A percentile compares a stretch with the other conserved stretches of the same genome.
Conservation (phyloP, 2,888 invertebrate genomes). For the Microctonus hyperodae region DNA sequence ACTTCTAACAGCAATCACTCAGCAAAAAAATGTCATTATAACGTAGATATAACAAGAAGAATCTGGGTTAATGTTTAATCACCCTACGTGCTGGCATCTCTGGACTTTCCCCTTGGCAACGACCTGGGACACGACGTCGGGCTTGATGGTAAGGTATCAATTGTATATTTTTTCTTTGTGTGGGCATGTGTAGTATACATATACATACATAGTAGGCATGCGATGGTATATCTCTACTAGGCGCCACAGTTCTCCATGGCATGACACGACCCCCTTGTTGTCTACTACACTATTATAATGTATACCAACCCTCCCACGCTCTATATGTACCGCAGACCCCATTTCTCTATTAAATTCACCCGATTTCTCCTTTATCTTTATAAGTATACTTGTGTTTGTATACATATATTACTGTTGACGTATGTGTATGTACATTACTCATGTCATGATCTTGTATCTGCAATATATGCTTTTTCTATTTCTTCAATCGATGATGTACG, state of each 20-base stretch:
- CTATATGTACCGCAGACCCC: neutral
- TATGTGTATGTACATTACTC: too few relatives aligned
- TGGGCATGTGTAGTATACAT: neutral
- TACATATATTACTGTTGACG: too few relatives aligned
- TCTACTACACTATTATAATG: slow-evolving; percentile 1
- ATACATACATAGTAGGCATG: too few relatives aligned
- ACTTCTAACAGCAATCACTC: too few relatives aligned
- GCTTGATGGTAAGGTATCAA: slow-evolving; percentile 31
- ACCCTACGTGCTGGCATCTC: slow-evolving; percentile 32
- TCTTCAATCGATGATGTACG: too few relatives aligned
- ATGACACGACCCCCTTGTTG: slow-evolving; percentile 19
- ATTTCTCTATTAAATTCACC: too few relatives aligned
- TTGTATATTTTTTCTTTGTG: slow-evolving; percentile 35
- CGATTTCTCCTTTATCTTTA: too few relatives aligned
- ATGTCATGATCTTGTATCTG: too few relatives aligned
- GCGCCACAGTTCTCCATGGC: slow-evolving; percentile 48
- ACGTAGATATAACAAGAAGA: slow-evolving; percentile 16
- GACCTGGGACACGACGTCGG: slow-evolving; percentile 12
- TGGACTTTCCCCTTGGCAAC: slow-evolving; percentile 19
- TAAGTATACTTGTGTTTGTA: too few relatives aligned
- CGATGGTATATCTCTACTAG: slow-evolving; percentile 31
- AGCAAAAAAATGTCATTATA: slow-evolving; percentile 29
- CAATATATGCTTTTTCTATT: too few relatives aligned
- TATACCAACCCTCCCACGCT: too few relatives aligned
- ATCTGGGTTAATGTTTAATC: slow-evolving; percentile 39